Evolutionary conservation across 2,888 invertebrate genomes (phyloP), one percentile per base, ranked within the genome.

Genomic region (Rhaphigaster nebulosa): DNA sequence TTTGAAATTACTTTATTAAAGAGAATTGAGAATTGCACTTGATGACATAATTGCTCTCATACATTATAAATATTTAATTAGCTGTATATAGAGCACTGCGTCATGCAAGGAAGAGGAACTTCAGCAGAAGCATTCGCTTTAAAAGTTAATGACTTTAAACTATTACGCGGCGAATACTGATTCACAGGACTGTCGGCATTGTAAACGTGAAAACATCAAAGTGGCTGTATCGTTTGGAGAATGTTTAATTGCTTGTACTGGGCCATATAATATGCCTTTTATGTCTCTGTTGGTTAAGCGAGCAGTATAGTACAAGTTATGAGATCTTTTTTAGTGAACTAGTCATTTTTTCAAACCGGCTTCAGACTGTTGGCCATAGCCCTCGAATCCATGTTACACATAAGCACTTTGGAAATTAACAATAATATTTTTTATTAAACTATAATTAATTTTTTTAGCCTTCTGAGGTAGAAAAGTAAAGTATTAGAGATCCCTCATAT

Each of bases 141-240:
- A 38, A 38, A 38, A 34, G 34, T 23, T 76, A 76, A 76, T 38
- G 70, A 76, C 70, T 76, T 45, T 41, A 84, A 84, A 84, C 45
- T 84, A 45, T 45, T 84, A n/a, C 45, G 45, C n/a, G 45, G n/a
- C 45, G 84, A 41, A 84, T 84, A 84, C 45, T 45, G 84, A 84
- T 84, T 26, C n/a, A 26, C 26, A 10, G 26, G 80, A 8, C 80
- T 80, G 80, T 80, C 45, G n/a, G 45, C 34, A 50, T 50, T n/a
- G 84, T 50, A n/a, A n/a, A 26, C 84, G 45, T 41, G 84, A 84
- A 84, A 84, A 50, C n/a, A 84, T 84, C 84, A 45, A 45, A 50
- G 84, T 15, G 34, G 70, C 38, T 76, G 3, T 45, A 13, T 10
- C 80, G 45, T n/a, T 84, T 41, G 6, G 26, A 45, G 45, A 45